Evolutionary conservation across 2,888 invertebrate species (phyloP).

Genomic region (Elegia similella): DNA sequence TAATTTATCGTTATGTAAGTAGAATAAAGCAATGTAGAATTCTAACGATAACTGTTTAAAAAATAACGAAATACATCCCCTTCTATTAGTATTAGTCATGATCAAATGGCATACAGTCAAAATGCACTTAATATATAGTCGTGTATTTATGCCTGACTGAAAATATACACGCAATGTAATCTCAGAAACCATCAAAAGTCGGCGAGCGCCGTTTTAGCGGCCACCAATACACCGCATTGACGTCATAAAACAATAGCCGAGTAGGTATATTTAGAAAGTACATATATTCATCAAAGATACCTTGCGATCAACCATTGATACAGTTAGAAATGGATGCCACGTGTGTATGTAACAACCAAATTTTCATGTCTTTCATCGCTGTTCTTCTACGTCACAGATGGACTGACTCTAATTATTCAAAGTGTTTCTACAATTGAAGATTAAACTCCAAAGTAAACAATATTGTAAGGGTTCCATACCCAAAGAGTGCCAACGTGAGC

Average conservation of each 20-base stretch:
- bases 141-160: neutral
- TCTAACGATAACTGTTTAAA: too few species aligned
- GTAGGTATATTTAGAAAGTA: slow-evolving; percentile 49
- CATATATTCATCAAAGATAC: slow-evolving; percentile 41
- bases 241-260: slow-evolving; percentile 57
- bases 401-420: too few species aligned
- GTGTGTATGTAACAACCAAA: neutral
- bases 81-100: too few species aligned
- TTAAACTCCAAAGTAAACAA: too few species aligned
- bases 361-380: too few species aligned
- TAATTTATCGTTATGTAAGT: too few species aligned
- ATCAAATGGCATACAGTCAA: neutral
- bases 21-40: too few species aligned
- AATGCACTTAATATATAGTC: neutral
- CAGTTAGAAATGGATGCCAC: neutral
- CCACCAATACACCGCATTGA: slow-evolving; percentile 38
- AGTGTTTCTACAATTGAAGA: too few species aligned
- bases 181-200: neutral
- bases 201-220: slow-evolving; percentile 28
- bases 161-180: neutral
- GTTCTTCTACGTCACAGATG: too few species aligned
- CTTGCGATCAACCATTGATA: slow-evolving; percentile 1
- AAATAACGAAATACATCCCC: too few species aligned
- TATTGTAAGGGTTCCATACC: too few species aligned
- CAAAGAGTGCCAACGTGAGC: too few species aligned